These are phyloP conservation scores for Galagoides demidoff DNA, from an alignment of 2,797 vertebrate genomes.

Conservation along the genomic window DNA sequence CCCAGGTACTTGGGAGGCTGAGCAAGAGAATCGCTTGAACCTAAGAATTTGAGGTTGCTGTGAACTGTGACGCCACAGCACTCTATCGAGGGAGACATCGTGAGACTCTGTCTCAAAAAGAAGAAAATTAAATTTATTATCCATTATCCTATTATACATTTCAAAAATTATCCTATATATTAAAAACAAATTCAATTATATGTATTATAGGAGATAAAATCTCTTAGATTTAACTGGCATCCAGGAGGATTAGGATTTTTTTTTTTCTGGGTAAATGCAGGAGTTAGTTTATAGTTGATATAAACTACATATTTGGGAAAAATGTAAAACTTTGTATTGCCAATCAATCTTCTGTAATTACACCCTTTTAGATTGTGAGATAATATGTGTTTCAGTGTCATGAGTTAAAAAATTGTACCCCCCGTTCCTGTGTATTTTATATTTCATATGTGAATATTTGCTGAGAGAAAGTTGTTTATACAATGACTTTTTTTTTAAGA, in stretches of 20 bases:
- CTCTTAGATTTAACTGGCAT: background rate
- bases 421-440: background rate
- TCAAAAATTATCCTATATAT: background rate
- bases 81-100: no score
- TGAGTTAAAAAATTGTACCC: slow-evolving; percentile 19
- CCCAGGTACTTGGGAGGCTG: no score
- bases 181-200: background rate
- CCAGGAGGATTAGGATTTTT: background rate
- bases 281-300: background rate
- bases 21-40: no score
- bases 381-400: background rate
- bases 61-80: no score
- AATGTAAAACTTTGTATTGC: background rate
- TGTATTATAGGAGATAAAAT: background rate
- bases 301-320: background rate
- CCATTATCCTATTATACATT: background rate
- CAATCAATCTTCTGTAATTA: background rate
- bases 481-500: background rate
- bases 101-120: no score
- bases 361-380: background rate
- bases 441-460: slow-evolving; percentile 17
- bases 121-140: no score
- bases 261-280: background rate
- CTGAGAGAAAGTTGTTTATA: slow-evolving; percentile 1
- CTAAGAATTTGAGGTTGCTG: no score